These are phyloP conservation scores for human (Homo sapiens) DNA, from an alignment of 2,113 vertebrate species.

Conservation along the genomic window GRCh38 chr1:62283001-62283500, in stretches of 20 bases:
- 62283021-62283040: background rate
- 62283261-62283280: background rate
- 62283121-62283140: rapidly evolving
- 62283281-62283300: background rate
- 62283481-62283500: background rate
- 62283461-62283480: background rate
- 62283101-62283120: background rate
- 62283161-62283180: background rate
- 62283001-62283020: background rate
- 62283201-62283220: background rate
- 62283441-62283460: background rate
- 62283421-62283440: background rate
- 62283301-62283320: background rate
- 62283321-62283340: background rate
- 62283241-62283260: background rate
- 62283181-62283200: background rate
- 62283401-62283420: background rate
- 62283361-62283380: background rate
- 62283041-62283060: background rate
- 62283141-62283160: background rate
- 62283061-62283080: background rate
- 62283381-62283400: background rate
- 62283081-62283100: rapidly evolving
- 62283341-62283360: background rate
- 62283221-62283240: background rate